Percentiles rank a stretch among this genome's conserved stretches.
Evolutionary conservation across 2,113 vertebrate genomes (phyloP).

Genomic region (Melanerpes formicivorus): DNA sequence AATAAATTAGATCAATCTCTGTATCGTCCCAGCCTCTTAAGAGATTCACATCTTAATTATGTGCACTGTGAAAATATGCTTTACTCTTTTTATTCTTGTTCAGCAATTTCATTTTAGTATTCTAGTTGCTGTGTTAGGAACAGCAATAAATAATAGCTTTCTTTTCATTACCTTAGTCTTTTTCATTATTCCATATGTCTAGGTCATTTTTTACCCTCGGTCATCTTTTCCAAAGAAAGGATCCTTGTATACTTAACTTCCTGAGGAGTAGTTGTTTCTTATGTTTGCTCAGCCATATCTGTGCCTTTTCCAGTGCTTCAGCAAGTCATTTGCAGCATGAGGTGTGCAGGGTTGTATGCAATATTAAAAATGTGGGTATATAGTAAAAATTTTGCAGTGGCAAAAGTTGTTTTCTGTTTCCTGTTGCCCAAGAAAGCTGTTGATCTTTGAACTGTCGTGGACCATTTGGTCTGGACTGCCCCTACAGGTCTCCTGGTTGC

Average conservation of each 20-base stretch:
- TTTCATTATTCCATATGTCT: neutral
- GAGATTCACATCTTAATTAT: neutral
- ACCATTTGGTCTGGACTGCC: neutral
- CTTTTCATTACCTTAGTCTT: neutral
- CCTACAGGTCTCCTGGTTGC: neutral
- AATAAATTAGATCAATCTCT: neutral
- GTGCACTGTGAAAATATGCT: neutral
- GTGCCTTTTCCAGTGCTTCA: neutral
- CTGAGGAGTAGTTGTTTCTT: neutral
- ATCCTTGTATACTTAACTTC: neutral
- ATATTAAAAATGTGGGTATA: neutral
- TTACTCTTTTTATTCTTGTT: neutral
- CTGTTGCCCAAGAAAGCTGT: neutral
- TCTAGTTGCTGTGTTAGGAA: neutral
- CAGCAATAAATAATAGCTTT: neutral
- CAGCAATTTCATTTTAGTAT: neutral
- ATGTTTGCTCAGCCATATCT: neutral
- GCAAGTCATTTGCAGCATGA: neutral
- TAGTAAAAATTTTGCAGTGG: neutral
- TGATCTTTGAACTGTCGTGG: neutral
- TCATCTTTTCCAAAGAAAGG: neutral
- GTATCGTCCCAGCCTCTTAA: neutral
- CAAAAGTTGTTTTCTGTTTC: neutral
- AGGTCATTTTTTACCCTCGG: neutral
- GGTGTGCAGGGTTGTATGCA: neutral